Conservation (phyloP, 2,888 invertebrate species). For the Endomychus coccineus region DNA sequence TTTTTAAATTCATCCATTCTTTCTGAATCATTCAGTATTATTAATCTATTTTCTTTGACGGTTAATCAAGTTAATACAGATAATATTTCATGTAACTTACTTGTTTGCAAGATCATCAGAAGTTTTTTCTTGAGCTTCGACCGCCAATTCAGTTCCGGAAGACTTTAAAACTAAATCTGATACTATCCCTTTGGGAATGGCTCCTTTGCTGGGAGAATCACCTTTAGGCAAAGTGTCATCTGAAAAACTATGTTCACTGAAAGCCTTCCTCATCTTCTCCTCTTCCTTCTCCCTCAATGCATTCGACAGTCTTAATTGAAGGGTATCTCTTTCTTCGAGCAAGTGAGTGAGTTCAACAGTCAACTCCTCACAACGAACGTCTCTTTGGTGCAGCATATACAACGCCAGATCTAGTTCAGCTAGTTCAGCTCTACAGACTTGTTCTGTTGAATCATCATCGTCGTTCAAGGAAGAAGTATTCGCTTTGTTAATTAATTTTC, state of each 20-base stretch:
- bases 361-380: constrained; percentile 78
- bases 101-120: constrained; percentile 12
- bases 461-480: too few relatives aligned
- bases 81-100: constrained; percentile 11
- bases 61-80: too few relatives aligned
- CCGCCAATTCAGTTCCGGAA: constrained; percentile 33
- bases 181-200: constrained; percentile 27
- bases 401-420: constrained; percentile 72
- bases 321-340: constrained; percentile 76
- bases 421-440: too few relatives aligned
- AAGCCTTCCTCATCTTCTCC: constrained; percentile 38
- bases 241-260: constrained; percentile 6
- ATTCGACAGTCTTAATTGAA: constrained; percentile 76
- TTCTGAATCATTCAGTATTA: background rate
- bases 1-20: background rate
- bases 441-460: constrained; percentile 11
- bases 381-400: constrained; percentile 80
- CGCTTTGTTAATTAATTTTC: background rate
- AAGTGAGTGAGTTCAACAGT: constrained; percentile 76
- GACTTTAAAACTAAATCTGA: constrained; percentile 31
- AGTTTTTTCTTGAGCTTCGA: constrained; percentile 30
- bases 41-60: too few relatives aligned
- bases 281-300: constrained; percentile 69
- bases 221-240: constrained; percentile 3
- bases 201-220: constrained; percentile 13